These are phyloP conservation scores for Hermatobates lingyangjiaoensis DNA, from an alignment of 1,140 invertebrate genomes.

Conservation along the genomic window DNA sequence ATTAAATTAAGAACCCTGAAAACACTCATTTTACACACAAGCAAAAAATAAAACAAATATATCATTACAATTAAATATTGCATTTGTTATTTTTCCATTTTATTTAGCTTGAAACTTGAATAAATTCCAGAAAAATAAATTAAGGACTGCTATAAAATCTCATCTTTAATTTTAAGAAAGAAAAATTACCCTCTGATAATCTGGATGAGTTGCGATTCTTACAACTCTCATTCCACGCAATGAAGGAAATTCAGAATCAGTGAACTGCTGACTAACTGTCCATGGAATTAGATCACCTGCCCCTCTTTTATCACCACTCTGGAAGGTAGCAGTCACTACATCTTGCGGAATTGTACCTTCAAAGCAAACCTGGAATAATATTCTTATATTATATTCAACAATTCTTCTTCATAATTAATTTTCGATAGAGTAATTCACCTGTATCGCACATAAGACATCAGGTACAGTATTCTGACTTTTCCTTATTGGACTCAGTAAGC, in stretches of 20 bases:
- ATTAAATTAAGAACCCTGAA: no score
- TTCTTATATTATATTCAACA: constrained; percentile 2
- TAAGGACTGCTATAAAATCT: no score
- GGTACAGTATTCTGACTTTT: constrained; percentile 52
- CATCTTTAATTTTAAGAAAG: no score
- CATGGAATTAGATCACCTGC: constrained; percentile 95
- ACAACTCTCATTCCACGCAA: constrained; percentile 83
- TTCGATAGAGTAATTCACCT: no score
- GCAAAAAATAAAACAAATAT: no score
- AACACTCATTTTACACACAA: no score
- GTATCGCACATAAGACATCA: constrained; percentile 78
- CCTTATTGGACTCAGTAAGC: constrained; percentile 70
- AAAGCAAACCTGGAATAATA: constrained; percentile 51
- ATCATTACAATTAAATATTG: constrained; percentile 6
- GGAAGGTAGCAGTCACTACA: constrained; percentile 56
- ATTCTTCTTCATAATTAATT: no score
- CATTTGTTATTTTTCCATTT: constrained; percentile 6
- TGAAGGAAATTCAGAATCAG: constrained; percentile 81
- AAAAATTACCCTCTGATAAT: constrained; percentile 75
- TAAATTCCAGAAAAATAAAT: no score
- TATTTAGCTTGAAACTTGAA: no score
- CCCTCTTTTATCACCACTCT: constrained; percentile 65
- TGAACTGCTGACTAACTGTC: constrained; percentile 91
- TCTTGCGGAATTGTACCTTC: constrained; percentile 84
- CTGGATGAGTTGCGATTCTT: constrained; percentile 93